Evolutionary conservation across 92 coral and sea anemone species (phyloP).

Genomic region (Epizoanthus stellaris): DNA sequence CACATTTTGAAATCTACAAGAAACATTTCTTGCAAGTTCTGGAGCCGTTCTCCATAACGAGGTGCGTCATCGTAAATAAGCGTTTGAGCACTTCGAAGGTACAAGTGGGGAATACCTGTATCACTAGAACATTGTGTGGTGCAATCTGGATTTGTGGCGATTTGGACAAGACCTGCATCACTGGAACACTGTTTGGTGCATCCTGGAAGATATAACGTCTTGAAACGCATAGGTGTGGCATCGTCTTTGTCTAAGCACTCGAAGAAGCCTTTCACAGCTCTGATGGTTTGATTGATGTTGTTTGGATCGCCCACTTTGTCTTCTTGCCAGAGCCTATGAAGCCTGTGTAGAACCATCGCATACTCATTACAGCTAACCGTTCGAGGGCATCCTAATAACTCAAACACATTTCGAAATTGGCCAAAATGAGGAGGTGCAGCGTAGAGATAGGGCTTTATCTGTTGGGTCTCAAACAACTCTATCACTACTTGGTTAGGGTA

Average conservation of each 20-base stretch:
- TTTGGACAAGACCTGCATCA: too few species aligned
- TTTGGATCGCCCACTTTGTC: constrained; percentile 58
- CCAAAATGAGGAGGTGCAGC: constrained; percentile 58
- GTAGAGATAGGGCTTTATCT: constrained; percentile 74
- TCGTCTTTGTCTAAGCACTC: constrained; percentile 41
- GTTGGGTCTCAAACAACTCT: constrained; percentile 45
- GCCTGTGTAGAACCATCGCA: constrained; percentile 64
- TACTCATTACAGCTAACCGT: constrained; percentile 59
- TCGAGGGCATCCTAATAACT: constrained; percentile 61
- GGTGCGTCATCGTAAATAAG: constrained; percentile 71
- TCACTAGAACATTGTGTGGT: background rate
- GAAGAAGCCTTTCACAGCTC: constrained; percentile 69
- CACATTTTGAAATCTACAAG: constrained; percentile 59
- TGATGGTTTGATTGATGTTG: constrained; percentile 28
- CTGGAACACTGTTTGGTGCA: background rate
- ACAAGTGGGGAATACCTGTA: background rate
- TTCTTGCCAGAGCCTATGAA: constrained; percentile 43
- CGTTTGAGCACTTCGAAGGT: background rate
- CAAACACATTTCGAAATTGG: constrained; percentile 50
- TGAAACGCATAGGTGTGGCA: background rate
- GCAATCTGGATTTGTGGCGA: background rate
- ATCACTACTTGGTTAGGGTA: constrained; percentile 63
- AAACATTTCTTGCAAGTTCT: constrained; percentile 36
- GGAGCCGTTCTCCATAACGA: constrained; percentile 49
- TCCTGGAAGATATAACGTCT: constrained; percentile 19